Base-by-base conservation (phyloP, 1,140 invertebrate species). In the Watersipora subatra region DNA sequence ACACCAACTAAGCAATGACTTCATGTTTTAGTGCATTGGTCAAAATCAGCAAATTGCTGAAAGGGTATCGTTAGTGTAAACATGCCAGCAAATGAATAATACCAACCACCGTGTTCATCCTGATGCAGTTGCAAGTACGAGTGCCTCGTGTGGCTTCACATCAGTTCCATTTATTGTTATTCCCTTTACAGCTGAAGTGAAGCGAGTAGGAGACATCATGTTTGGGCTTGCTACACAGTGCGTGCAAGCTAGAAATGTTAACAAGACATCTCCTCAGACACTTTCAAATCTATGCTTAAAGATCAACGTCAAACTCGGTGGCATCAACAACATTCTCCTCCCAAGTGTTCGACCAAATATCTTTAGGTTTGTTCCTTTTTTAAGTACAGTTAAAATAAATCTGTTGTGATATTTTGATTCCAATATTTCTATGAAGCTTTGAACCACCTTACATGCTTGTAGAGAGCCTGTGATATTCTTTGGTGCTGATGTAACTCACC, bases 161-260 rank as follows among this genome's bases (percentile, higher is more conserved):
- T n/a, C n/a, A n/a, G n/a, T n/a, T n/a, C n/a, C n/a, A n/a, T n/a
- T n/a, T n/a, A n/a, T n/a, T n/a, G n/a, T n/a, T n/a, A n/a, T n/a
- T n/a, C n/a, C n/a, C n/a, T n/a, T n/a, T n/a, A n/a, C n/a, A 94
- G 95, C 97, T 68, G 97, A 99, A 84, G 96, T 99, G 1, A 99
- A 99, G 81, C 86, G 97, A 72, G 96, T 99, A 12, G 97, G 97
- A 67, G 97, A 99, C 82, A 99, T 97, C 2, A 89, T 98, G 20
- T 84, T 99, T 66, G 97, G 97, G 61, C 94, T 99, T 89, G 97
- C 97, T 57, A 99, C 97, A 30, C 97, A 99, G 81, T 99, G 97
- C 83, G 97, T 99, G 66, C 97, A 99, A 82, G 92, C 94, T 2
- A 99, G 98, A 82, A 99, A 99, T 83, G 97, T 99, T 1, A 99